Percentiles rank a stretch among this genome's conserved stretches.
phyloP scores from a whole-genome alignment of 2,797 vertebrate genomes.

The Cheirogaleus major region DNA sequence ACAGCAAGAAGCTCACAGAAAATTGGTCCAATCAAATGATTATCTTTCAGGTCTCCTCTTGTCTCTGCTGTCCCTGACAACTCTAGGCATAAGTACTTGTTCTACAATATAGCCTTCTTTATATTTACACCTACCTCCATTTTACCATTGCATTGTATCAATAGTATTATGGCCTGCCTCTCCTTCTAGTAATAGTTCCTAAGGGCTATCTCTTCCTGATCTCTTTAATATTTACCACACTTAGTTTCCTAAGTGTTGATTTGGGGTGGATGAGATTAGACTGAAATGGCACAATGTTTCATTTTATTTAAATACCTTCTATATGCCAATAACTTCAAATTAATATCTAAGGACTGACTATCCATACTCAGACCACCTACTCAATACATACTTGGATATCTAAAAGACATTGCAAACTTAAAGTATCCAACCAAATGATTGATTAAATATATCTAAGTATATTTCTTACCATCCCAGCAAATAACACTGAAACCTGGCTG shows the following conservation, averaged over 20 bases:
- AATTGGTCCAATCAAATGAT: not conserved
- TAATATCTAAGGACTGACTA: not conserved
- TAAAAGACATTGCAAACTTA: not conserved
- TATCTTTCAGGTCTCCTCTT: not conserved
- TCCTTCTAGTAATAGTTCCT: not conserved
- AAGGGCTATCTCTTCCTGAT: not conserved
- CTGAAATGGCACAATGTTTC: not conserved
- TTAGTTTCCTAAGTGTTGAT: not conserved
- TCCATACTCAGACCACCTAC: not conserved
- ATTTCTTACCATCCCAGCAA: not conserved
- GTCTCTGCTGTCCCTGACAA: not conserved
- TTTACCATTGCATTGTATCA: not conserved
- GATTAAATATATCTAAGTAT: not conserved
- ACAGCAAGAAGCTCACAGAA: not conserved
- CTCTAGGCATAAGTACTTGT: not conserved
- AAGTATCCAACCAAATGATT: not conserved
- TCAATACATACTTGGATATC: not conserved
- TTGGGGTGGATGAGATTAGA: not conserved
- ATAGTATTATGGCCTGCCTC: not conserved
- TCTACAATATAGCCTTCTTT: not conserved
- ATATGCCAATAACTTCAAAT: not conserved
- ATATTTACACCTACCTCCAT: not conserved
- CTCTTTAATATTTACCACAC: not conserved
- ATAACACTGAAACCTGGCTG: not conserved
- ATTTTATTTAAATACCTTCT: not conserved